phyloP scores from a whole-genome alignment of 2,113 vertebrate species.

The Procapra przewalskii region DNA sequence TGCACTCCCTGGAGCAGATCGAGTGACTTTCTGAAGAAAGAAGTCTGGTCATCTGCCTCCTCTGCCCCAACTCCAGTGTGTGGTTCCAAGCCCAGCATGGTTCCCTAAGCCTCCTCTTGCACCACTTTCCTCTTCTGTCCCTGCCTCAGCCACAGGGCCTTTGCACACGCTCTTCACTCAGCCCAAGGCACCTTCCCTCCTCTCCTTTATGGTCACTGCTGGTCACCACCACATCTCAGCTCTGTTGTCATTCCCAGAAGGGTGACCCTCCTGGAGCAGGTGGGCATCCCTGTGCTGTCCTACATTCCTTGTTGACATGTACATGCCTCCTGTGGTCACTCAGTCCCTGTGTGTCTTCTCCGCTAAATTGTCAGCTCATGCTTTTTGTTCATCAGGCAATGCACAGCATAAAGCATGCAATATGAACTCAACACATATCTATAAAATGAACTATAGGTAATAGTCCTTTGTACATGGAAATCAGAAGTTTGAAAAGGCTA shows the following conservation, averaged over 20 bases:
- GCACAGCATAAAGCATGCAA: neutral
- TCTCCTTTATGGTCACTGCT: neutral
- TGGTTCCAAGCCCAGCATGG: neutral
- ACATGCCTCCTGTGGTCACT: neutral
- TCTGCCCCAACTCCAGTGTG: neutral
- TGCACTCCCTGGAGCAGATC: neutral
- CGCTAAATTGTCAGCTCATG: neutral
- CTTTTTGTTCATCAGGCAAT: neutral
- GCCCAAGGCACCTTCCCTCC: neutral
- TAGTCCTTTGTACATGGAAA: neutral
- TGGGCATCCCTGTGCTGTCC: neutral
- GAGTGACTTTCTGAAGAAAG: neutral
- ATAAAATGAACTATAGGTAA: neutral
- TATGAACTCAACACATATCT: neutral
- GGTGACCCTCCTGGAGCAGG: neutral
- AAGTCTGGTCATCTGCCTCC: neutral
- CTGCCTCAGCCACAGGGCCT: neutral
- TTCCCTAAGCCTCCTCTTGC: too few species aligned
- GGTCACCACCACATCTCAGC: neutral
- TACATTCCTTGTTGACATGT: neutral
- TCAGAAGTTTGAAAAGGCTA: neutral
- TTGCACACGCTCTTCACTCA: neutral
- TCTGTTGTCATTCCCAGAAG: neutral
- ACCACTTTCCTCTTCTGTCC: neutral
- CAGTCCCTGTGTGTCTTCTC: neutral